Evolutionary conservation across 1,140 invertebrate genomes (phyloP), one percentile per base, ranked within the genome.

Genomic region (Lasaia peninsularis): DNA sequence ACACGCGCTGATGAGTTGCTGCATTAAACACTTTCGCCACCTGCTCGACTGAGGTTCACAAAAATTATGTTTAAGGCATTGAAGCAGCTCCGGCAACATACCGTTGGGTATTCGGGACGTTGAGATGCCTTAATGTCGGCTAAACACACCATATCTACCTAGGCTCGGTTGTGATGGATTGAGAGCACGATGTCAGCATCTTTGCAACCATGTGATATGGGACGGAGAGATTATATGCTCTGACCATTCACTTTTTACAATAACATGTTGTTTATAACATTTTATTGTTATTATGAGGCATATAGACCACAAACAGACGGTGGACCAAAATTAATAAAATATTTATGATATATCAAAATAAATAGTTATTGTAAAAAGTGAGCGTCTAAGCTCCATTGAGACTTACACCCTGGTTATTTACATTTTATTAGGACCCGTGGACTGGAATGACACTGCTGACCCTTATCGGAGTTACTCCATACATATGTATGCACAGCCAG

Each of bases 1-100:
- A 98, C 89, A 97, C 96, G 91, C 98, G 98, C 94, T 98, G 98
- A 92, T 98, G 97, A 90, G 94, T 95, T 79, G 97, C 96, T 72
- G 96, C 94, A 83, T 92, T 92, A 92, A 98, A 98, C 89, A 98
- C 96, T 92, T 96, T 95, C 94, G 97, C 97, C 92, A 98, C 97
- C 94, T 98, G 96, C 94, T 96, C 95, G 94, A 98, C 97, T 99
- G 94, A 86, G 73, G 71, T 84, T 84, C 76, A 88, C 80, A 86
- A 78, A 83, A 66, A 75, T 76, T 75, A 82, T 72, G 75, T 88
- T 84, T 80, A 73, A 73, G 74, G 73, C 63, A 66, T 65, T 69
- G 63, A 62, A 60, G 56, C 57, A 68, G 58, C 55, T 34, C 44
- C 67, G 75, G 66, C 67, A 69, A 83, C 82, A 76, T 84, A 86